Conservation (phyloP, 2,113 vertebrate genomes). For the Tringa solitaria region DNA sequence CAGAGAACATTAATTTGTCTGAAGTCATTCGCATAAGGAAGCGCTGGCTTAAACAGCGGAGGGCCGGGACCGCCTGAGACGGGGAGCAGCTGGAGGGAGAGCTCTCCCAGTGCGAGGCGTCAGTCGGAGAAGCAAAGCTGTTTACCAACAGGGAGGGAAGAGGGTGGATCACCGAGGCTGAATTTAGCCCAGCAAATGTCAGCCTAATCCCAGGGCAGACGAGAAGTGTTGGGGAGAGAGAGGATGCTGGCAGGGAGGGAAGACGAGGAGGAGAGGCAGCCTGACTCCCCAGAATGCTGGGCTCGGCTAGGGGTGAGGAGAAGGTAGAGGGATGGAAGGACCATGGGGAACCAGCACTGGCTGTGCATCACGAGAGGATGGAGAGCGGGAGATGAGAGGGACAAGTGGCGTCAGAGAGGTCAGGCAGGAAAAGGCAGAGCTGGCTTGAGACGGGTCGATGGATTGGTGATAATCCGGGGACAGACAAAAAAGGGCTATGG, state of each 20-base stretch:
- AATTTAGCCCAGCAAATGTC: not conserved
- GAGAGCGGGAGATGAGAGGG: not conserved
- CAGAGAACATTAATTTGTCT: not conserved
- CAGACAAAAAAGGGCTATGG: rapidly evolving
- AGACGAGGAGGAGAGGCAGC: not conserved
- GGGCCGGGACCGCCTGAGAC: not conserved
- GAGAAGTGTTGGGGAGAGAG: not conserved
- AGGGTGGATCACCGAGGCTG: not conserved
- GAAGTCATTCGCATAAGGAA: not conserved
- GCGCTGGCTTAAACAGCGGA: not conserved
- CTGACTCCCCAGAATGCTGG: not conserved
- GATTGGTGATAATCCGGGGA: not conserved
- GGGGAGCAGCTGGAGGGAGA: not conserved
- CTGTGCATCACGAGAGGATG: not conserved
- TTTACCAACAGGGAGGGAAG: not conserved
- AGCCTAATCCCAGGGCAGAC: not conserved
- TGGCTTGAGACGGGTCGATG: not conserved
- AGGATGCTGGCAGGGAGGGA: not conserved
- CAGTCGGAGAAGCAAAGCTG: not conserved
- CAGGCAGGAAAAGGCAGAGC: not conserved
- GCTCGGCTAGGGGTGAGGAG: not conserved
- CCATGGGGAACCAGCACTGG: not conserved
- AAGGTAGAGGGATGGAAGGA: not conserved
- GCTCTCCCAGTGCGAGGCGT: not conserved
- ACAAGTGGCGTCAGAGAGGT: not conserved